Evolutionary conservation across 2,888 invertebrate species (phyloP).

Genomic region (Sminthurinus aureus): DNA sequence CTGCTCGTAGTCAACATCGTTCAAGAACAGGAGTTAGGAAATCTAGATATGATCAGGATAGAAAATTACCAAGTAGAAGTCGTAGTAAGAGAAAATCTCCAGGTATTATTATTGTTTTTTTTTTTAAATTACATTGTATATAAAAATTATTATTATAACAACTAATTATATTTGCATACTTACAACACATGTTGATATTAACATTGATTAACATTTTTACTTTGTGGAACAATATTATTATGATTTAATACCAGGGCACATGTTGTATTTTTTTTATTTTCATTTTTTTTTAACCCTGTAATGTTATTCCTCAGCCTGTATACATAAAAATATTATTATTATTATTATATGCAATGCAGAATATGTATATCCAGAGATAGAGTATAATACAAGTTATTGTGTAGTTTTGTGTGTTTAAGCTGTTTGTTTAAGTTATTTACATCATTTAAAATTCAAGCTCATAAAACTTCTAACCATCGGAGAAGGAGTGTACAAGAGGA

Average conservation of each 20-base stretch:
- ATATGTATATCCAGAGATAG: no score
- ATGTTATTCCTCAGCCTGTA: not conserved
- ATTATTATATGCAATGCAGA: not conserved
- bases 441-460: not conserved
- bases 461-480: not conserved
- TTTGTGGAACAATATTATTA: no score
- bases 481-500: not conserved
- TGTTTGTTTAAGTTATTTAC: not conserved
- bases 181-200: no score
- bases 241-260: no score
- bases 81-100: not conserved
- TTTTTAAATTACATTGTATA: no score
- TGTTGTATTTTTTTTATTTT: no score
- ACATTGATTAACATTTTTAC: no score
- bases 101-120: not conserved
- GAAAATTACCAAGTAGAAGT: not conserved
- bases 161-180: no score
- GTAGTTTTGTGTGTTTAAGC: not conserved
- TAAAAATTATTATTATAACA: no score
- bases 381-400: no score
- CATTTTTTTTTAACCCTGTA: no score
- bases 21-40: not conserved
- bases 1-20: not conserved
- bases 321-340: not conserved
- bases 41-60: not conserved